Evolutionary conservation across 2,113 vertebrate genomes (phyloP).

Genomic region (Elephas maximus): DNA sequence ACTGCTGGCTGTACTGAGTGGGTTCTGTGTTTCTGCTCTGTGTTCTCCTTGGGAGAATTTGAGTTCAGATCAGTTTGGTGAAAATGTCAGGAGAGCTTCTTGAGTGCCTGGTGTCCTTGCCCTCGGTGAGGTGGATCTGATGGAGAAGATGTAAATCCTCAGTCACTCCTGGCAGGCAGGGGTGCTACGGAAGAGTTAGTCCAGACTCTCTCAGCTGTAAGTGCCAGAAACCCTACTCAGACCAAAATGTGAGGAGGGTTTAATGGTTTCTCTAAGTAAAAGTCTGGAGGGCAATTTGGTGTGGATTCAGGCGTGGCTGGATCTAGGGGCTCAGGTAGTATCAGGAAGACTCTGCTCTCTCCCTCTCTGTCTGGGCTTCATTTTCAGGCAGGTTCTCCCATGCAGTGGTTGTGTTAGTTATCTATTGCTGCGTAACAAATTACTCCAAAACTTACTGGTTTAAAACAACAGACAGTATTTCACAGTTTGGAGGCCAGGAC

Average conservation of each 20-base stretch:
- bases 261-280: background rate
- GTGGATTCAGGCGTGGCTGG: background rate
- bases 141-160: too few relatives aligned
- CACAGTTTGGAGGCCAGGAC: background rate
- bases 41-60: background rate
- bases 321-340: background rate
- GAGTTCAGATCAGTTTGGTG: background rate
- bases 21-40: background rate
- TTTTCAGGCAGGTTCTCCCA: background rate
- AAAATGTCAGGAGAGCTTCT: background rate
- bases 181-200: rapidly evolving
- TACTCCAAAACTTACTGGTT: background rate
- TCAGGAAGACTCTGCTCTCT: background rate
- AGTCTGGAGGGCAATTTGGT: background rate
- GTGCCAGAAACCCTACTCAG: background rate
- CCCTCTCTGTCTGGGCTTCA: background rate
- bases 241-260: background rate
- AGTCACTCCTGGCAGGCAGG: background rate
- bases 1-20: background rate
- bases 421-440: background rate
- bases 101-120: background rate
- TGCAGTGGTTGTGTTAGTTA: background rate
- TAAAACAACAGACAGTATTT: background rate
- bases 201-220: background rate
- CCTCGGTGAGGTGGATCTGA: background rate